These are phyloP conservation scores for Phania funesta DNA, from an alignment of 2,888 invertebrate species.

Conservation along the genomic window DNA sequence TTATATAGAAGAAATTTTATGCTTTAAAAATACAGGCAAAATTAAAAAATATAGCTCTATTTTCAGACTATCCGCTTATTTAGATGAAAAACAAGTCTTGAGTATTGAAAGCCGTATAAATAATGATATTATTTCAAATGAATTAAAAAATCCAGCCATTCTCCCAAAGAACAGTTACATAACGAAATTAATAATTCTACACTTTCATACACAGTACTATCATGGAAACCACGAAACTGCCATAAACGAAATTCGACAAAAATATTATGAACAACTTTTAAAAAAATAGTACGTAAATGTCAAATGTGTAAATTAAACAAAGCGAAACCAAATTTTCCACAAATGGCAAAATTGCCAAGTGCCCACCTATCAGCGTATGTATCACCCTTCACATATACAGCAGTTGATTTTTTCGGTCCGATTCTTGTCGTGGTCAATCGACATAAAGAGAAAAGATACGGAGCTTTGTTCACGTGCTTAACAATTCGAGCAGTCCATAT, in stretches of 20 bases:
- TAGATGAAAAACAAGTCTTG: not conserved
- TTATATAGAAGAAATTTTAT: conserved; percentile 20
- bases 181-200: conserved; percentile 10
- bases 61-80: not conserved
- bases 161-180: conserved; percentile 16
- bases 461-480: not conserved
- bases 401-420: conserved; percentile 18
- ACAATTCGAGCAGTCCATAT: conserved; percentile 15
- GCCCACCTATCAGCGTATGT: conserved; percentile 19
- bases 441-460: conserved; percentile 14
- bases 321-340: conserved; percentile 34
- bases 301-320: conserved; percentile 54
- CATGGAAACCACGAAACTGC: conserved; percentile 3
- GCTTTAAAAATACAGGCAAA: not conserved
- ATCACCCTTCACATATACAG: conserved; percentile 16
- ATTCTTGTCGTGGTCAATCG: not conserved
- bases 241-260: not conserved
- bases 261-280: conserved; percentile 26
- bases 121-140: not conserved
- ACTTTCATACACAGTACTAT: conserved; percentile 12
- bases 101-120: not conserved
- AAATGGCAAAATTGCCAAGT: conserved; percentile 44
- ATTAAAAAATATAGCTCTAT: not conserved
- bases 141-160: conserved; percentile 8
- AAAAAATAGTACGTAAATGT: conserved; percentile 36